Percentiles rank a stretch among this genome's conserved stretches.
Conservation (phyloP, 2,888 invertebrate genomes). For the Drosophila kokeensis region DNA sequence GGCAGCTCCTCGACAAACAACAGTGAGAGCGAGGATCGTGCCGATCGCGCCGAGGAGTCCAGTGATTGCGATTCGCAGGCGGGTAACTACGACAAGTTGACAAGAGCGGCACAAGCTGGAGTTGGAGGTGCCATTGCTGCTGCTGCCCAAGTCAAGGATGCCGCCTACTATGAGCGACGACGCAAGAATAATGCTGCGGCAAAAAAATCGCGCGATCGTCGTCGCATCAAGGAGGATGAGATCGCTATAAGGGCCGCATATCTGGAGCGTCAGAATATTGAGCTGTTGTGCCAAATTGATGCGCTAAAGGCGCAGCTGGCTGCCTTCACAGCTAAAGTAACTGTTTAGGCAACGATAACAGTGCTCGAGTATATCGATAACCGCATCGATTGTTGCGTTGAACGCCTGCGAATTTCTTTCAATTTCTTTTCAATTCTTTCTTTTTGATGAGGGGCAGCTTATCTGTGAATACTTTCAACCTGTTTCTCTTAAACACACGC, state of each 20-base stretch:
- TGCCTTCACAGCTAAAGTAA: conserved; percentile 72
- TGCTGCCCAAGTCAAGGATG: conserved; percentile 87
- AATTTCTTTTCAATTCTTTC: background rate
- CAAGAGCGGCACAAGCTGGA: conserved; percentile 2
- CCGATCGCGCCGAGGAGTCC: conserved; percentile 78
- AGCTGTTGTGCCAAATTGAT: conserved; percentile 89
- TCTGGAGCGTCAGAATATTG: conserved; percentile 94
- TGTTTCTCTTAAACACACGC: conserved; percentile 23
- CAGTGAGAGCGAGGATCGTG: conserved; percentile 83
- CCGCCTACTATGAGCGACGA: conserved; percentile 94
- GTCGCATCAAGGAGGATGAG: conserved; percentile 96
- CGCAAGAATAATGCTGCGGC: conserved; percentile 98
- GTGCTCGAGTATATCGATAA: conserved; percentile 24
- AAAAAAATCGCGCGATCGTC: conserved; percentile 95
- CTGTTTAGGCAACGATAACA: conserved; percentile 40
- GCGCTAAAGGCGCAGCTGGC: conserved; percentile 88
- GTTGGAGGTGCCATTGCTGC: conserved; percentile 4
- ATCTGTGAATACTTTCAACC: conserved; percentile 69
- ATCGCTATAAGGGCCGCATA: conserved; percentile 95
- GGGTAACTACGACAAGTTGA: conserved; percentile 71
- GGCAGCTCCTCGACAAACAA: conserved; percentile 78
- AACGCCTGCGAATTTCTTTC: conserved; percentile 67
- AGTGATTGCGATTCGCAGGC: conserved; percentile 83
- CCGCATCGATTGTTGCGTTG: conserved; percentile 69
- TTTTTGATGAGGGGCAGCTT: conserved; percentile 55